Base-by-base conservation (phyloP, 2,888 invertebrate species). In the Caenorhabditis afra region DNA sequence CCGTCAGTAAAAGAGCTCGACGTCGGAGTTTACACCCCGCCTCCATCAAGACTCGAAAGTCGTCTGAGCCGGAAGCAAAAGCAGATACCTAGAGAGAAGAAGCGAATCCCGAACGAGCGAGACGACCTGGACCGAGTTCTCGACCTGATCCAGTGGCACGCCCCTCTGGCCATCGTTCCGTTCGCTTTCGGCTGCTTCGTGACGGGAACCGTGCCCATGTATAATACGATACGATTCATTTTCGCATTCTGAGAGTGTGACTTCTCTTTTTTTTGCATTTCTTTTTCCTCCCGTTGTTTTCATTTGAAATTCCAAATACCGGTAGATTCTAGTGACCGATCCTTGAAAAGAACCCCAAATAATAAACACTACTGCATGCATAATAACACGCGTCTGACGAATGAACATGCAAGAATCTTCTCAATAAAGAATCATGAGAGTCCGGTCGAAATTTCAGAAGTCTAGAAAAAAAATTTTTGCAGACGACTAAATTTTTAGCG, bases 401-500 rank as follows among this genome's bases (percentile, higher is more conserved):
- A 41, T 14, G 10, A 35, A 49, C 47, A 50, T 49, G 49, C 37
- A 62, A 62, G 49, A 62, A 47, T 37, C 49, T 62, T 49, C 29
- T 29, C 62, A 62, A 47, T 44, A 57, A 14, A 20, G 39, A 57
- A 57, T 57, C 57, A 57, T 20, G 29, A 29, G 3, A 29, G 7
- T 29, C 29, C 7, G 29, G 4, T 29, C 29, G 7, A 29, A 29
- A 5, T 29, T 29, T 29, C 29, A 7, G 29, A 29, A 29, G 3
- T 29, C 4, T 29, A 29, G 29, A 29, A 29, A 29, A n/a, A 29
- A 3, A 7, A 3, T 29, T 29, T 62, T 71, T 71, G 37, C 71
- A 71, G 71, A 71, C 71, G 71, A 35, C 71, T 71, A 44, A 62
- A 62, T 35, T 71, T 71, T 71, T 71, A 71, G 71, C 71, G 47